Evolutionary conservation across 1,140 invertebrate genomes (phyloP), one percentile per base, ranked within the genome.

Genomic region (Bilobella aurantiaca): DNA sequence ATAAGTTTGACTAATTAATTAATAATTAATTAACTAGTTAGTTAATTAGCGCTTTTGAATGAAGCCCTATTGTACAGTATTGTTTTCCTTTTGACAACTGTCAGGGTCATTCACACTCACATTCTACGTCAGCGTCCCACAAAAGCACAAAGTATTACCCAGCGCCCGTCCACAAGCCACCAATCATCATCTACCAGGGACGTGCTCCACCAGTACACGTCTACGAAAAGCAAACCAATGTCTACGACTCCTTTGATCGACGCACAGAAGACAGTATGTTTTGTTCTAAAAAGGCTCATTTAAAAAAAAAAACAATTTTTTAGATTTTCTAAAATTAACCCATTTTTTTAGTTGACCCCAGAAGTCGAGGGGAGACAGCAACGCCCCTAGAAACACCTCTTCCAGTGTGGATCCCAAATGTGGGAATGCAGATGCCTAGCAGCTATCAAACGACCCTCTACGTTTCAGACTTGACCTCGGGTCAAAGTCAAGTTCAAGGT

Each of bases 181-280:
- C 78, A 46, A 79, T 79, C 57, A 78, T 79, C 58, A 79, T 79
- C 64, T 79, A 79, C 68, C 77, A 78, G 64, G 78, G 78, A 31
- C 73, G 77, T 25, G 65, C 76, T 30, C 78, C 78, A 18, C 77
- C 78, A 16, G 75, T 79, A 3, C 75, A 76, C 64, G 77, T 79
- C 8, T 77, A 76, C 69, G 72, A 77, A 60, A 73, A 68, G 28
- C 59, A 27, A 12, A 53, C 12, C 8, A 53, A 5, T 23, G 49
- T 5, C 8, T 53, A 53, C 21, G 49, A 23, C 5, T 14, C 23
- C 25, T 53, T 23, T 23, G 12, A 53, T 53, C 49, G 49, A 16
- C 49, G 49, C 14, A 53, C 12, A 18, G 49, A 53, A 18, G 23
- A 23, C 25, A 23, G 21, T n/a, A n/a, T n/a, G n/a, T 53, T 12